Evolutionary conservation across 2,888 invertebrate species (phyloP).

Genomic region (Suillia variegata): DNA sequence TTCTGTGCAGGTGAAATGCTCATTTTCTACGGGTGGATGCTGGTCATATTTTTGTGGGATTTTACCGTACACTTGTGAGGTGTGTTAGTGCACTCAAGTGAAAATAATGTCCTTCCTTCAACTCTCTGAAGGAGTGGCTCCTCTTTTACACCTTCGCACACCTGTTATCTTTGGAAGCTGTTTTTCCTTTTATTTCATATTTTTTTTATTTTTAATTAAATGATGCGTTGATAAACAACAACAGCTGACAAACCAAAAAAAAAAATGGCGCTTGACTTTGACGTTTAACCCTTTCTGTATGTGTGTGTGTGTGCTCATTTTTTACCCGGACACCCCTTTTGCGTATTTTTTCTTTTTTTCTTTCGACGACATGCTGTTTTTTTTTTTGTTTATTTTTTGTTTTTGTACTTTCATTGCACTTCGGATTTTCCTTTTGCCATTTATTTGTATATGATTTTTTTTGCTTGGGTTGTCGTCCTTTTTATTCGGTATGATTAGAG

Average conservation of each 20-base stretch:
- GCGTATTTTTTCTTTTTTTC: conserved; percentile 28
- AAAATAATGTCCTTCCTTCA: not conserved
- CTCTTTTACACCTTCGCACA: not conserved
- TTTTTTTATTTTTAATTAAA: conserved; percentile 25
- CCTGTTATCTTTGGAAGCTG: no score
- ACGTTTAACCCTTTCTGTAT: conserved; percentile 5
- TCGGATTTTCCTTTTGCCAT: no score
- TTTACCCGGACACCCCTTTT: not conserved
- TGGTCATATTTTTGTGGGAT: no score
- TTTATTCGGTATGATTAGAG: conserved; percentile 28
- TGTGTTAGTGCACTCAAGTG: no score
- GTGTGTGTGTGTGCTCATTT: not conserved
- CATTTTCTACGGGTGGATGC: no score
- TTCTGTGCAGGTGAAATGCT: no score
- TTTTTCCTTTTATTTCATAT: no score
- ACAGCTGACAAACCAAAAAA: not conserved
- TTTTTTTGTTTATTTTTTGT: no score
- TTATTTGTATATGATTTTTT: not conserved
- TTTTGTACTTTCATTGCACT: conserved; percentile 13
- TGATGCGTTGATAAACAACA: conserved; percentile 24
- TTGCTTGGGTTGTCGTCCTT: conserved; percentile 12
- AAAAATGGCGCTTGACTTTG: conserved; percentile 37
- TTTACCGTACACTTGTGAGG: no score
- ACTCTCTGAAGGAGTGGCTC: not conserved
- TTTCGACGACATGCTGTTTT: no score